Percentiles rank a stretch among this genome's conserved stretches.
These are phyloP conservation scores for Phalacrocorax aristotelis DNA, from an alignment of 2,113 vertebrate genomes.

Conservation along the genomic window DNA sequence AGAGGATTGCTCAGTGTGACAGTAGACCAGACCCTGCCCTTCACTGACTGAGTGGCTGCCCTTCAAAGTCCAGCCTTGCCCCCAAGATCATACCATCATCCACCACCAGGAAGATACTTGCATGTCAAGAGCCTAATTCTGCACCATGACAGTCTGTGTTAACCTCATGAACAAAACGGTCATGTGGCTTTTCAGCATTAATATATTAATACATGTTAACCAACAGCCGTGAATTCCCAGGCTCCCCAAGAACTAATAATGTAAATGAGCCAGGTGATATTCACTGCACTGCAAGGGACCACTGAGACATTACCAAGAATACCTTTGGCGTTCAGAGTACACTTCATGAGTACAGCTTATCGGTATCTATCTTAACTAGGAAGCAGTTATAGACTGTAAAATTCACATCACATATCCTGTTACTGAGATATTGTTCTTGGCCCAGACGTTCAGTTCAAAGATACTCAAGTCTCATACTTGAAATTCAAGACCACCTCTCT, in stretches of 20 bases:
- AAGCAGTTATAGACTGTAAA: conserved; percentile 43
- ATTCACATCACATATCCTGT: conserved; percentile 9
- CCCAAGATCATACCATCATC: not conserved
- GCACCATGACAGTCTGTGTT: not conserved
- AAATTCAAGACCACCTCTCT: conserved; percentile 37
- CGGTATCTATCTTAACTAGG: conserved; percentile 10
- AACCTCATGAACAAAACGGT: not conserved
- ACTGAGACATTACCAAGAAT: not conserved
- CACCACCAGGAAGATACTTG: not conserved
- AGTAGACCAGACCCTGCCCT: not conserved
- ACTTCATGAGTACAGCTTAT: conserved; percentile 13
- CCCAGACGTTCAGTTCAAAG: conserved; percentile 9
- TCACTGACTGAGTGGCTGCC: not conserved
- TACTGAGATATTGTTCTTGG: conserved; percentile 51
- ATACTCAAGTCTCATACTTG: not conserved
- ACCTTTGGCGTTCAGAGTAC: not conserved
- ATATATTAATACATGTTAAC: not conserved
- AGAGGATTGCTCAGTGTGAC: not conserved
- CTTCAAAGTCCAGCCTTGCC: not conserved
- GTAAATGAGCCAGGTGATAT: not conserved
- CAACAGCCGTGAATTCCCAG: not conserved
- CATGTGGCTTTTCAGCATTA: not conserved
- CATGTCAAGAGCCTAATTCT: not conserved
- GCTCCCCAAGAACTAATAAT: not conserved
- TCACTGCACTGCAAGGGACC: not conserved